Evolutionary conservation across 2,888 invertebrate genomes (phyloP).

Genomic region (Drosophila formosana): DNA sequence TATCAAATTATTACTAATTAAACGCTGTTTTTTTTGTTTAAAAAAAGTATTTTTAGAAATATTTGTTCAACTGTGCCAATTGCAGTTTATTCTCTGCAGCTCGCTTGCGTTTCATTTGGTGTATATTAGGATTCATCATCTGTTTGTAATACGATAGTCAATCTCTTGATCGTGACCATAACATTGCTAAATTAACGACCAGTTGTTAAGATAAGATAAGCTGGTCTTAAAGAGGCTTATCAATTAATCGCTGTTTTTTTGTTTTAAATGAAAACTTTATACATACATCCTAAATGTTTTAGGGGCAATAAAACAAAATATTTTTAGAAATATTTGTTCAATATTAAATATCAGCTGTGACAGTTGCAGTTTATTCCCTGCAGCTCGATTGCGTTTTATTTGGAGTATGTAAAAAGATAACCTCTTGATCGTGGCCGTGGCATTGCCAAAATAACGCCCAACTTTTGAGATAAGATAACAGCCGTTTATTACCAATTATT

Average conservation of each 20-base stretch:
- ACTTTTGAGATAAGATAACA: background rate
- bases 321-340: too few relatives aligned
- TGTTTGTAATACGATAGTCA: slow-evolving; percentile 1
- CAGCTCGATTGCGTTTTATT: background rate
- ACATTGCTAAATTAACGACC: background rate
- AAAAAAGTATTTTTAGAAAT: too few relatives aligned
- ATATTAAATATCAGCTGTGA: slow-evolving; percentile 5
- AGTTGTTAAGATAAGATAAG: background rate
- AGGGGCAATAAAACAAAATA: too few relatives aligned
- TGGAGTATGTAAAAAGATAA: slow-evolving; percentile 6
- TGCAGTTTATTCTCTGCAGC: slow-evolving; percentile 23
- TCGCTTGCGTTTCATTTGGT: background rate
- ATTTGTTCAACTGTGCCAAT: too few relatives aligned
- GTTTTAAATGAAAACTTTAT: too few relatives aligned
- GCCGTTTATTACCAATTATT: background rate
- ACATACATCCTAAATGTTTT: too few relatives aligned
- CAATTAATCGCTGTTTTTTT: background rate
- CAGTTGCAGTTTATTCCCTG: slow-evolving; percentile 35
- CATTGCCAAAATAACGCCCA: background rate
- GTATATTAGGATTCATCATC: background rate
- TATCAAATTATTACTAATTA: background rate
- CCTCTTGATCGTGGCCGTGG: background rate
- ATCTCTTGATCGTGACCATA: background rate
- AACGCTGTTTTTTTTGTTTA: too few relatives aligned
- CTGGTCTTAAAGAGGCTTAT: background rate